Conservation (phyloP, 2,888 invertebrate species). For the Eupithecia abbreviata region DNA sequence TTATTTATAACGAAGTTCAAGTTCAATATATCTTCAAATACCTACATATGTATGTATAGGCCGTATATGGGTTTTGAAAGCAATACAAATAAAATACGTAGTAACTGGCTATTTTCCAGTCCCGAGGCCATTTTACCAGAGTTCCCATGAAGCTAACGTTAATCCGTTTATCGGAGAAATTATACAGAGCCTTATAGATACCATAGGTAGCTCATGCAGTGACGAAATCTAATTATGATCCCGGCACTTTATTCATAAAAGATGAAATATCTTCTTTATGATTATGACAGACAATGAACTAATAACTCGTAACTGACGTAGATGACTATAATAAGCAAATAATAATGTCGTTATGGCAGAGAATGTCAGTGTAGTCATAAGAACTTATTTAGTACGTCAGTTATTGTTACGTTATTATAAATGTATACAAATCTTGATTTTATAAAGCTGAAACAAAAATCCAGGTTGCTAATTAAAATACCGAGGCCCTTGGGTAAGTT, state of each 20-base stretch:
- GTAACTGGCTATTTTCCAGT: not conserved
- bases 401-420: not conserved
- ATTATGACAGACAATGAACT: slow-evolving; percentile 8
- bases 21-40: not conserved
- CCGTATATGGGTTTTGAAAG: not conserved
- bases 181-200: not conserved
- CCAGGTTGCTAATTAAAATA: slow-evolving; percentile 23
- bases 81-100: not conserved
- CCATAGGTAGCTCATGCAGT: not conserved
- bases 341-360: not conserved
- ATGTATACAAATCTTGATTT: not conserved
- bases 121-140: slow-evolving; percentile 5
- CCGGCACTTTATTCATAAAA: slow-evolving; percentile 19
- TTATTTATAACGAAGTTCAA: too few relatives aligned
- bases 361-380: slow-evolving; percentile 1
- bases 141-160: slow-evolving; percentile 5
- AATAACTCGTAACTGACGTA: slow-evolving; percentile 6
- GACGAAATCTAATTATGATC: slow-evolving; percentile 15
- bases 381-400: not conserved
- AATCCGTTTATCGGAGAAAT: slow-evolving; percentile 19
- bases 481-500: slow-evolving; percentile 17
- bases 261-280: slow-evolving; percentile 9
- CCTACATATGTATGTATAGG: not conserved
- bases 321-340: not conserved
- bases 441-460: slow-evolving; percentile 15